Evolutionary conservation across 2,113 vertebrate genomes (phyloP).

Genomic region (Paradoxurus hermaphroditus): DNA sequence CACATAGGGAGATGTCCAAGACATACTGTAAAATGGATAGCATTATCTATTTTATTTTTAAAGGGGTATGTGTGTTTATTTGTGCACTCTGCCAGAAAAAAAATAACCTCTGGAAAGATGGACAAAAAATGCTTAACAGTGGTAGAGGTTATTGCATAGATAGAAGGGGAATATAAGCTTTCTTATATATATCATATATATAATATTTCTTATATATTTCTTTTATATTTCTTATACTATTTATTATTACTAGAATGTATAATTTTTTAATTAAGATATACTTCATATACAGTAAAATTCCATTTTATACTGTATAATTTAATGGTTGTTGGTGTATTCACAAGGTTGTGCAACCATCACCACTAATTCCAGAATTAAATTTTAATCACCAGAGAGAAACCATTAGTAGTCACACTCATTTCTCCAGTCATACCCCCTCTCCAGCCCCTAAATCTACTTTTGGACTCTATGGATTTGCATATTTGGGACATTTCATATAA

Average conservation of each 20-base stretch:
- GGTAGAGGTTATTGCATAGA: not conserved
- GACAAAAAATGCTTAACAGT: not conserved
- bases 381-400: not conserved
- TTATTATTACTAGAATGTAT: not conserved
- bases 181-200: no score
- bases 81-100: not conserved
- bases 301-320: not conserved
- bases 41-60: not conserved
- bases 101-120: not conserved
- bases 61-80: not conserved
- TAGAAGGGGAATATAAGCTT: not conserved
- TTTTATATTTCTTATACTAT: no score
- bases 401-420: not conserved
- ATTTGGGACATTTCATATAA: not conserved
- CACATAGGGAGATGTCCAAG: not conserved
- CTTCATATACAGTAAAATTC: not conserved
- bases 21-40: not conserved
- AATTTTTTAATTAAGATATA: not conserved
- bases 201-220: no score
- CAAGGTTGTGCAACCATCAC: not conserved
- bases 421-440: not conserved
- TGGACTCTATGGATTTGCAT: not conserved
- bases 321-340: not conserved
- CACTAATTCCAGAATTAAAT: not conserved
- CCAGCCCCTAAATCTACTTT: not conserved